Base-by-base conservation (phyloP, 1,140 invertebrate species). In the Apocrypta bakeri region DNA sequence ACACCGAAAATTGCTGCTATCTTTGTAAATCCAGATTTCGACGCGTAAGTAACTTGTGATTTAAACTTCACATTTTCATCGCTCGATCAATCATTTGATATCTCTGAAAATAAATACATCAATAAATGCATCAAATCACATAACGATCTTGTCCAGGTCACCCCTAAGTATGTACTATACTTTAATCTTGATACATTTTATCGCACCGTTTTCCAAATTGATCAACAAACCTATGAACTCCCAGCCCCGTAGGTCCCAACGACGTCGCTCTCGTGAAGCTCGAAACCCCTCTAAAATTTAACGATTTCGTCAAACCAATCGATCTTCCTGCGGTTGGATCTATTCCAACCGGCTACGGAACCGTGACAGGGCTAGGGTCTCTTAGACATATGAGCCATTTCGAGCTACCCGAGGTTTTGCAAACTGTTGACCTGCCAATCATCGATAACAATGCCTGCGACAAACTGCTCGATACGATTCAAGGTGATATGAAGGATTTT, bases 301-400 rank as follows among this genome's bases (percentile, higher is more conserved):
- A 84, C 63, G 75, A 81, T 82, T 84, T 84, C 84, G 87, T 87
- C 83, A 75, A 64, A 25, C 73, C 48, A 24, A 77, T 82, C 48
- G 29, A 27, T 17, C 24, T 73, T 1, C 79, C 79, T 2, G 2
- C 17, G 17, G 14, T 8, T 1, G 25, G 33, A 17, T 42, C 33
- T 2, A 48, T 68, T 31, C 77, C 77, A 25, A 69, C 37, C 24
- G 77, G 77, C 0, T 8, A 12, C 31, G 77, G 77, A 12, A 72
- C 68, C 4, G 1, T 79, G 12, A 61, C 27, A 17, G 77, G 77
- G 4, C 48, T 69, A 27, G 73, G 73, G 33, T 77, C 72, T 6
- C 25, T 77, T 8, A 69, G 48, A 2, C 7, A 71, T 14, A 40
- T 76, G 6, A 12, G 3, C 29, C 11, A 61, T 1, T 8, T n/a